Evolutionary conservation across 2,888 invertebrate species (phyloP), one percentile per base, ranked within the genome.

Genomic region (Calephelis perditalis): DNA sequence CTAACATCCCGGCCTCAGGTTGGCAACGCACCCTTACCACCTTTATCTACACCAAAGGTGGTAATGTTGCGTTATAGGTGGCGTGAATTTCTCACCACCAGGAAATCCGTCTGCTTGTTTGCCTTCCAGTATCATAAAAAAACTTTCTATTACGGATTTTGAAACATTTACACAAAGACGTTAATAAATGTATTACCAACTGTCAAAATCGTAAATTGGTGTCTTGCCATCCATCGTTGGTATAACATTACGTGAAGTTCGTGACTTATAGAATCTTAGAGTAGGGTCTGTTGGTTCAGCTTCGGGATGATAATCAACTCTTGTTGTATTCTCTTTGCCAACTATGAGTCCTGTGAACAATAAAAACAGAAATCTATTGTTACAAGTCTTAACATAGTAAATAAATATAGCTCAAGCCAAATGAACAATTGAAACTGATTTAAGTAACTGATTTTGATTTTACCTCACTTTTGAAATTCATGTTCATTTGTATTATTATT

Each of bases 131-230:
- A 15, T 15, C 15, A 15, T 15, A 15, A 15, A 15, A 15, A 15
- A 15, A 15, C 15, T 15, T 15, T 15, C 15, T 15, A 15, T 15
- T 26, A 26, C 26, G 26, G 26, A 26, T 26, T 26, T 26, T 26
- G 26, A 26, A 26, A 26, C 26, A 26, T 26, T 26, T 4, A 26
- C 4, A 26, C 26, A 26, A 26, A 26, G 26, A 26, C 26, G 4
- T 26, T 26, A 56, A 49, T 35, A 37, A 61, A 7, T 36, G 56
- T n/a, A 43, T 49, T 80, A 91, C 96, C 96, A 97, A 66, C 94
- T 92, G 74, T 97, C 97, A 81, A 96, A 97, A 78, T 97, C 91
- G 75, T 95, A 97, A 43, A 94, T 92, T 9, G 93, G 92, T n/a
- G 92, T 92, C 59, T 85, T 86, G 0, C 95, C 95, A 62, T 92